phyloP scores from a whole-genome alignment of 2,888 invertebrate genomes.

The Griposia aprilina region DNA sequence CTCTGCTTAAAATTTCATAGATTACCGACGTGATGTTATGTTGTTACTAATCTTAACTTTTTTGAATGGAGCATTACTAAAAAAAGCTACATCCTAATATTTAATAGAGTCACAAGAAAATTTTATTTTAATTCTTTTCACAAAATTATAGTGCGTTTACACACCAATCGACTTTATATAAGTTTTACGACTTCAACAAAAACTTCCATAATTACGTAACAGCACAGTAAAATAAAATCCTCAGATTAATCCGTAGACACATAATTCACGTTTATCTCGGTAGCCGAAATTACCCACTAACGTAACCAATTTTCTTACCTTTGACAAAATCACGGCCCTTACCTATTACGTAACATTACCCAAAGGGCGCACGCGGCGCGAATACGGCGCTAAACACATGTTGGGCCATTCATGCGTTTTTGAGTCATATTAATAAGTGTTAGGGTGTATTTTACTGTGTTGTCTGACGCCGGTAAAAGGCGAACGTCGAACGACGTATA shows the following conservation, averaged over 20 bases:
- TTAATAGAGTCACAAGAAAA: neutral
- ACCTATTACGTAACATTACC: slow-evolving; percentile 90
- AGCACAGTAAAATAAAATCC: slow-evolving; percentile 61
- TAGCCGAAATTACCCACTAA: slow-evolving; percentile 86
- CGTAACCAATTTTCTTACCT: slow-evolving; percentile 90
- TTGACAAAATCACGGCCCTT: slow-evolving; percentile 89
- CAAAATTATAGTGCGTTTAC: neutral
- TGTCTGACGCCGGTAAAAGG: slow-evolving; percentile 73
- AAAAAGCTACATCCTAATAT: neutral
- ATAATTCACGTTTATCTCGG: slow-evolving; percentile 83
- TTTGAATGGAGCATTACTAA: neutral
- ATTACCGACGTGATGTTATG: neutral
- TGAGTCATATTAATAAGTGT: slow-evolving; percentile 82
- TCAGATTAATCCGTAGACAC: slow-evolving; percentile 72
- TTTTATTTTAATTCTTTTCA: neutral
- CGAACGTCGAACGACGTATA: slow-evolving; percentile 77
- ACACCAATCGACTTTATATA: slow-evolving; percentile 3
- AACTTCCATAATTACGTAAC: slow-evolving; percentile 38
- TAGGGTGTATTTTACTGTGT: slow-evolving; percentile 82
- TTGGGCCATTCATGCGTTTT: slow-evolving; percentile 73
- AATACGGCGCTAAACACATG: slow-evolving; percentile 80
- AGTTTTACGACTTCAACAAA: slow-evolving; percentile 2
- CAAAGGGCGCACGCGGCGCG: slow-evolving; percentile 87
- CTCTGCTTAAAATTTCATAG: neutral
- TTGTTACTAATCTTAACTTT: neutral